Percentiles rank a stretch among this genome's conserved stretches.
Conservation (phyloP, 2,113 vertebrate species). For the Lanius collurio region DNA sequence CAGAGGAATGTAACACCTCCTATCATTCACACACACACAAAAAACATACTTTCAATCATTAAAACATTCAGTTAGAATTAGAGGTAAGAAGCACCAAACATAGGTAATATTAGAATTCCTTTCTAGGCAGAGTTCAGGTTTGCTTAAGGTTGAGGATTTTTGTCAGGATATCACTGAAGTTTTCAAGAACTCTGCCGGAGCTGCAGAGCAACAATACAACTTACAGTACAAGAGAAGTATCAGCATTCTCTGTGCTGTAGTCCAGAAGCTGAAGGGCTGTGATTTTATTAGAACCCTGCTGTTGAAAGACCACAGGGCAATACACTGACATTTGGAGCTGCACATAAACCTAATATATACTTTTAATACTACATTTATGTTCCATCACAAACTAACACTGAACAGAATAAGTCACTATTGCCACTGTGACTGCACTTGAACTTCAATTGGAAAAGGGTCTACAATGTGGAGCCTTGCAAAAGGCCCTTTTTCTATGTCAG, state of each 20-base stretch:
- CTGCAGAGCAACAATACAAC: conserved; percentile 46
- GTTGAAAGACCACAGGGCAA: conserved; percentile 64
- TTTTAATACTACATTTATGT: conserved; percentile 37
- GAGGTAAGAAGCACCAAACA: conserved; percentile 6
- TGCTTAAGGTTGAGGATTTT: background rate
- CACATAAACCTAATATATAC: conserved; percentile 40
- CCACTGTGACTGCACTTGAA: background rate
- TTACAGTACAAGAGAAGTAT: conserved; percentile 25
- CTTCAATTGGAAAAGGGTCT: conserved; percentile 1
- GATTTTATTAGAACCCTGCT: conserved; percentile 45
- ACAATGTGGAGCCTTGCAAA: background rate
- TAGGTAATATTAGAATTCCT: conserved; percentile 24
- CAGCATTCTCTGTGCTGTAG: conserved; percentile 10
- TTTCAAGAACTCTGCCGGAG: conserved; percentile 41
- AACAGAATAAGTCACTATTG: conserved; percentile 36
- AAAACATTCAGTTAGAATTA: background rate
- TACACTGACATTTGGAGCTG: conserved; percentile 41
- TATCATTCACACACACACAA: background rate
- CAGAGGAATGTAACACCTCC: background rate
- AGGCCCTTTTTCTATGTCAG: background rate
- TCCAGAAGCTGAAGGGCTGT: conserved; percentile 39
- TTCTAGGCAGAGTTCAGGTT: conserved; percentile 46
- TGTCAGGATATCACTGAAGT: conserved; percentile 9
- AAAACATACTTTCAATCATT: background rate
- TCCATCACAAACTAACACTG: conserved; percentile 45